These are phyloP conservation scores for Pammene aurita DNA, from an alignment of 2,888 invertebrate genomes.

Conservation along the genomic window DNA sequence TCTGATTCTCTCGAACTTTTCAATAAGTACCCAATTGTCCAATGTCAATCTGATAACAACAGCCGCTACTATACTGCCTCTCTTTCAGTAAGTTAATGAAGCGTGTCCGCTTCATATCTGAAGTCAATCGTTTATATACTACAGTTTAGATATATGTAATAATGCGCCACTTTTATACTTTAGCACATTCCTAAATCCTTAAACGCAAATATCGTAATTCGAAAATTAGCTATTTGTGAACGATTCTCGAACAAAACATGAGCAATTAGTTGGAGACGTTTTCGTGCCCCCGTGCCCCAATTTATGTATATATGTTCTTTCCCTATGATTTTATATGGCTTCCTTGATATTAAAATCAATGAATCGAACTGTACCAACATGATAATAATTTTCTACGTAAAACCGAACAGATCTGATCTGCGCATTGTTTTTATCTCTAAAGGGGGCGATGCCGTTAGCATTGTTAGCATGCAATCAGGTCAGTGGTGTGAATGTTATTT, in stretches of 20 bases:
- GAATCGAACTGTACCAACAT: slow-evolving; percentile 4
- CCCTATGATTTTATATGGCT: too few relatives aligned
- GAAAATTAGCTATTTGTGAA: too few relatives aligned
- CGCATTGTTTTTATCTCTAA: slow-evolving; percentile 16
- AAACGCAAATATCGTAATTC: neutral
- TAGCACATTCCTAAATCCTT: neutral
- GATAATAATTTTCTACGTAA: slow-evolving; percentile 15
- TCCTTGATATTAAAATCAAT: neutral
- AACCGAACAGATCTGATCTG: slow-evolving; percentile 12
- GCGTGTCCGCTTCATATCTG: slow-evolving; percentile 1
- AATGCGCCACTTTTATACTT: neutral
- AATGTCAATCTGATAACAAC: too few relatives aligned
- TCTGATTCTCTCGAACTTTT: too few relatives aligned
- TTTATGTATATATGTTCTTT: too few relatives aligned
- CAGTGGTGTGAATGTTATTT: neutral
- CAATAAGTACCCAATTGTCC: too few relatives aligned
- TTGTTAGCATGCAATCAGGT: neutral
- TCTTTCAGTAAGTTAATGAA: neutral
- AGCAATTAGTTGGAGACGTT: too few relatives aligned
- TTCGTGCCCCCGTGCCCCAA: too few relatives aligned
- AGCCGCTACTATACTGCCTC: too few relatives aligned
- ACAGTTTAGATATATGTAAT: neutral
- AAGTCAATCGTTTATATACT: slow-evolving; percentile 1
- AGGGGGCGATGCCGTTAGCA: slow-evolving; percentile 21
- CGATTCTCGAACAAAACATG: too few relatives aligned